These are phyloP conservation scores for Harpagoxenus sublaevis DNA, from an alignment of 2,888 invertebrate genomes.

Conservation along the genomic window DNA sequence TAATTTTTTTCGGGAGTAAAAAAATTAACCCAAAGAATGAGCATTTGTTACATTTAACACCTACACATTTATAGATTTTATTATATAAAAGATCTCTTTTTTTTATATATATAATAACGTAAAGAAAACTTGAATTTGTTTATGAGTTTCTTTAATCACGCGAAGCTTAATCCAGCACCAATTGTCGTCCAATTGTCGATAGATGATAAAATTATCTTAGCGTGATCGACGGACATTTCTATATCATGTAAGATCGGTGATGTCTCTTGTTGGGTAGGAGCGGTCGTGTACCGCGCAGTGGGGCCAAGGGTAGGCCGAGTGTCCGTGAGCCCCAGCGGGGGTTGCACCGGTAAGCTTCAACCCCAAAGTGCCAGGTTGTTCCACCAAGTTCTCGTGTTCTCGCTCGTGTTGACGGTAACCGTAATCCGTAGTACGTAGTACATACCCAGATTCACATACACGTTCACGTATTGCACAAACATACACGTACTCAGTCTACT, in stretches of 20 bases:
- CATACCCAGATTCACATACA: slow-evolving; percentile 77
- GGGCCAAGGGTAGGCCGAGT: slow-evolving; percentile 86
- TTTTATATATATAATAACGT: neutral
- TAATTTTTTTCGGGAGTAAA: neutral
- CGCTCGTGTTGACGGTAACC: slow-evolving; percentile 84
- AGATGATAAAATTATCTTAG: slow-evolving; percentile 55
- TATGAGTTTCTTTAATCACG: neutral
- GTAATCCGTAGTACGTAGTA: slow-evolving; percentile 85
- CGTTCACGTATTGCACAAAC: slow-evolving; percentile 37
- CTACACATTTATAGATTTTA: neutral
- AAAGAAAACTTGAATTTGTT: neutral
- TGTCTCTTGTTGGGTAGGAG: slow-evolving; percentile 86
- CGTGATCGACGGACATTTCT: slow-evolving; percentile 52
- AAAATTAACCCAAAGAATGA: neutral
- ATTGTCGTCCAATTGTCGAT: neutral
- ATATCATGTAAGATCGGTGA: slow-evolving; percentile 80
- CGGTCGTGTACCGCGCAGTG: slow-evolving; percentile 86
- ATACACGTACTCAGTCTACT: slow-evolving; percentile 35
- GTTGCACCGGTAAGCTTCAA: slow-evolving; percentile 86
- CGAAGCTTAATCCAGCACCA: slow-evolving; percentile 60
- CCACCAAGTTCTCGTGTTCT: slow-evolving; percentile 84
- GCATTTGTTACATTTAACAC: neutral
- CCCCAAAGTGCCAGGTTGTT: slow-evolving; percentile 83
- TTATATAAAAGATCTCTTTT: neutral
- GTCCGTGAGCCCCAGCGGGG: slow-evolving; percentile 85